Conservation (phyloP, 1,140 invertebrate species). For the Penaeus chinensis region DNA sequence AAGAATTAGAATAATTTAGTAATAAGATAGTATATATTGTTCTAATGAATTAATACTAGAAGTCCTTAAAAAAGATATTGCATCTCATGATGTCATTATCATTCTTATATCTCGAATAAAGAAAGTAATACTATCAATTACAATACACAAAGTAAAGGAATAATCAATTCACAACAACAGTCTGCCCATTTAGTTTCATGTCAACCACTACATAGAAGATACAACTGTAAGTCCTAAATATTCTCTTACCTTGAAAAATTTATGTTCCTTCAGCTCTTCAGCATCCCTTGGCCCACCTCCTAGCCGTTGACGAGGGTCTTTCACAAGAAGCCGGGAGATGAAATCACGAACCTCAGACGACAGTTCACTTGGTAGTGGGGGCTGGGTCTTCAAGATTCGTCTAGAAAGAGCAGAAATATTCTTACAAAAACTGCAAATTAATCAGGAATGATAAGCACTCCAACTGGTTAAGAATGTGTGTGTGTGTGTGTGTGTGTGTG, state of each 20-base stretch:
- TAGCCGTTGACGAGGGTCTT: conserved; percentile 86
- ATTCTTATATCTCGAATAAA: no score
- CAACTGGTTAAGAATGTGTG: background rate
- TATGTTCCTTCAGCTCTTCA: conserved; percentile 85
- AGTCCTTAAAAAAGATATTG: no score
- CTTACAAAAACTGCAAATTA: background rate
- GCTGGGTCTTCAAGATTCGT: conserved; percentile 86
- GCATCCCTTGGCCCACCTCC: conserved; percentile 85
- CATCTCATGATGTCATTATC: no score
- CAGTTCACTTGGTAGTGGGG: conserved; percentile 83
- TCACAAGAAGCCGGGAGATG: conserved; percentile 82
- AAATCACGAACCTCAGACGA: conserved; percentile 76
- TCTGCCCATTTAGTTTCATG: no score
- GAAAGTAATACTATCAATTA: no score
- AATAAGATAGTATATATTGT: no score
- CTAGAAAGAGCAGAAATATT: conserved; percentile 66
- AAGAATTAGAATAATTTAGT: background rate
- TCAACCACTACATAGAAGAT: no score
- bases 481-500: no score
- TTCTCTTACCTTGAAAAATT: conserved; percentile 79
- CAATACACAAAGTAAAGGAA: no score
- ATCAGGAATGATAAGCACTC: background rate
- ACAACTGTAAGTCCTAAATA: no score
- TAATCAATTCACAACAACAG: no score
- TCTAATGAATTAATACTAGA: no score